Evolutionary conservation across 2,113 vertebrate species (phyloP), one percentile per base, ranked within the genome.

Genomic region (Cyrtonyx montezumae): DNA sequence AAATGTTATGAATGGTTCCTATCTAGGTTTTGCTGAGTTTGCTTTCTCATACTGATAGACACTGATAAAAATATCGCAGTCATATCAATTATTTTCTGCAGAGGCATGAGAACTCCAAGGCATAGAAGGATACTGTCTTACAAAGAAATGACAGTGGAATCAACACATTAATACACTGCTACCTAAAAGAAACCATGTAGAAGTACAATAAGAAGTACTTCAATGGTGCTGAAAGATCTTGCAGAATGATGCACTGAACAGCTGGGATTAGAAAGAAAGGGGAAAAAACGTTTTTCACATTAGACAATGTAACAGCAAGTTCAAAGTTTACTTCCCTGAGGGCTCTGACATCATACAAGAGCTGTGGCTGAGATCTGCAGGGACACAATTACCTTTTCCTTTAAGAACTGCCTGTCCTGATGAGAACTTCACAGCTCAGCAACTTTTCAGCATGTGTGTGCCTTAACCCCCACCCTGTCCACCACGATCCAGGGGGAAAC

Each of bases 111-210:
- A 81, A 49, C 30, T 20, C 19, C 7, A 6, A 65, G 65, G 15
- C 42, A 49, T 6, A 68, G 36, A 58, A 7, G 26, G 34, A 73
- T 77, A 48, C 9, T 40, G 9, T 71, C 19, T 36, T 32, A 30
- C 10, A 79, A 42, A 56, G 6, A 75, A 74, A 32, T 48, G 13
- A 49, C 34, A 45, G 17, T 21, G 61, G 51, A 55, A 87, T 66
- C 18, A 9, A 36, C 28, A 42, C 23, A n/a, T 34, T 1, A 3
- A 58, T 0, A 25, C 36, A 46, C 42, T 0, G 0, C 56, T 67
- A 53, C 19, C 26, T 36, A 34, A 49, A n/a, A 26, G 20, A 66
- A 66, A 46, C 30, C 30, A 46, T 21, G 18, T 28, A 15, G 56
- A 59, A 58, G 40, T 13, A 45, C 55, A 45, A 34, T 28, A 59